Percentiles rank a stretch among this genome's conserved stretches.
Conservation (phyloP, 1,140 invertebrate genomes). For the Aphidius gifuensis region DNA sequence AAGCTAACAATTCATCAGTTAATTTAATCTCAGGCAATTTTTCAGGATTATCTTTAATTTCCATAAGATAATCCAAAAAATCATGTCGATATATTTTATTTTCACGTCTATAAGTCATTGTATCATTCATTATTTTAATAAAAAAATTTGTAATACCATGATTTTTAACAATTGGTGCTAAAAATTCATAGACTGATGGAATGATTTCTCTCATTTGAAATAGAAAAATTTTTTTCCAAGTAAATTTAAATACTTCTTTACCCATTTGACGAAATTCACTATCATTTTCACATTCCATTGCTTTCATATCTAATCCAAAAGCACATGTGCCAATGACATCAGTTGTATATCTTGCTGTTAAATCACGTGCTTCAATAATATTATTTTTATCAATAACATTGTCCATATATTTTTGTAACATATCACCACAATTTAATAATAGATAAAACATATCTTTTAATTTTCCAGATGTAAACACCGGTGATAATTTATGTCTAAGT, state of each 20-base stretch:
- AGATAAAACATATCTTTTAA: slow-evolving; percentile 54
- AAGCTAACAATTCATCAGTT: slow-evolving; percentile 43
- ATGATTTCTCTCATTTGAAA: slow-evolving; percentile 31
- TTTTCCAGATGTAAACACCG: slow-evolving; percentile 54
- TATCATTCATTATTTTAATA: slow-evolving; percentile 47
- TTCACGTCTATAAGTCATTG: slow-evolving; percentile 50
- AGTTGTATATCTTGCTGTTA: slow-evolving; percentile 54
- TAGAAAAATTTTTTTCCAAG: slow-evolving; percentile 32
- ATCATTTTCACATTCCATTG: slow-evolving; percentile 54
- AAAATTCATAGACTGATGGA: slow-evolving; percentile 28
- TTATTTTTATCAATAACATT: slow-evolving; percentile 38
- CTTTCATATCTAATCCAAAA: slow-evolving; percentile 59
- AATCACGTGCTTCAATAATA: slow-evolving; percentile 55
- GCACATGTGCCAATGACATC: slow-evolving; percentile 59
- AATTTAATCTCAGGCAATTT: slow-evolving; percentile 27
- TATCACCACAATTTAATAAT: slow-evolving; percentile 43
- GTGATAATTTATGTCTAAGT: slow-evolving; percentile 33
- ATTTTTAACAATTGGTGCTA: slow-evolving; percentile 27
- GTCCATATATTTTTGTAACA: slow-evolving; percentile 48
- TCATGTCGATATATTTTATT: slow-evolving; percentile 58
- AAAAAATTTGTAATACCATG: slow-evolving; percentile 53
- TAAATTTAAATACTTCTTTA: slow-evolving; percentile 35
- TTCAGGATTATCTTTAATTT: slow-evolving; percentile 51
- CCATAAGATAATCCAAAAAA: slow-evolving; percentile 58
- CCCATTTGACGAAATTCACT: slow-evolving; percentile 53